Evolutionary conservation across 1,140 invertebrate genomes (phyloP), one percentile per base, ranked within the genome.

Genomic region (Caenorhabditis tropicalis): DNA sequence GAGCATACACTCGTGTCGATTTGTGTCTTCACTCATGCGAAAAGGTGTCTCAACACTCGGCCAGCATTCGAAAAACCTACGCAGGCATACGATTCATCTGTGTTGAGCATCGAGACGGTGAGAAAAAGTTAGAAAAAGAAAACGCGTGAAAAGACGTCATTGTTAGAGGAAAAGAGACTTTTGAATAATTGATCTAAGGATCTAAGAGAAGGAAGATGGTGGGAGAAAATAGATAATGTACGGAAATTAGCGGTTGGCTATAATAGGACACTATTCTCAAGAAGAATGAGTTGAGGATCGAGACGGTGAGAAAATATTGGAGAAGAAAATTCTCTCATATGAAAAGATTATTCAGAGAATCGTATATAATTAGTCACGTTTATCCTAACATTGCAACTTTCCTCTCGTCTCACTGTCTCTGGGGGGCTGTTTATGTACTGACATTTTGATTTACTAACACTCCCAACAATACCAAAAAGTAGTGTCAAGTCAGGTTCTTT

Each of bases 81-180:
- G 86, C 86, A 24, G 86, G 86, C 31, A 82, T 87, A 24, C 84
- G 86, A 29, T 87, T 87, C 58, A 87, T 87, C 31, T 87, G 86
- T 56, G 82, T 87, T 2, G 86, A 87, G 58, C 84, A 85, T 31
- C 88, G 74, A 82, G 81, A 82, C 70, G 86, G 86, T 85, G 51
- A 79, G 82, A 31, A 12, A 7, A 27, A 58, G 49, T 4, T 80
- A 56, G 4, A n/a, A 56, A 39, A 51, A 39, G 15, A n/a, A 31
- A 53, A 56, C 9, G 5, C 19, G 19, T 85, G 1, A 43, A 56
- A 43, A 60, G 48, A 56, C 24, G 43, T 31, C 43, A 43, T 82
- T 56, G 36, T 82, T 36, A 3, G 5, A 33, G 33, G n/a, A 36
- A 36, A n/a, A 10, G n/a, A 9, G 65, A 12, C 36, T 43, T 43